These are phyloP conservation scores for Andricus quercusramuli DNA, from an alignment of 2,888 invertebrate species.

Conservation along the genomic window DNA sequence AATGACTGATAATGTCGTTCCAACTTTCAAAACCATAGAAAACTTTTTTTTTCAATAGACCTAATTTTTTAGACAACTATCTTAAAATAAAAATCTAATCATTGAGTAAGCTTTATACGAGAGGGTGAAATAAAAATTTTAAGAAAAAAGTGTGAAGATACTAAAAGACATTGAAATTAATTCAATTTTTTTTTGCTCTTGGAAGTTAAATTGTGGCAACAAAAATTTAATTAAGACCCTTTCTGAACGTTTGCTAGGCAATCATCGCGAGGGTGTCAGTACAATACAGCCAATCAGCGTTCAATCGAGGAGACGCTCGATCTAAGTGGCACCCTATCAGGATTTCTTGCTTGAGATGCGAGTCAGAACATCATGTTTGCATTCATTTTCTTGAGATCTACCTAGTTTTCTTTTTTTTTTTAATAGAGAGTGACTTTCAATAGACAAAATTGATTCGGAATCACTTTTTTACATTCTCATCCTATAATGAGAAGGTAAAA, in stretches of 20 bases:
- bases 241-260: slow-evolving; percentile 40
- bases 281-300: slow-evolving; percentile 59
- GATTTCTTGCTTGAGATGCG: slow-evolving; percentile 33
- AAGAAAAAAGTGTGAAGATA: not conserved
- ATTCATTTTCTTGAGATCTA: slow-evolving; percentile 43
- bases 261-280: slow-evolving; percentile 43
- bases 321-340: slow-evolving; percentile 39
- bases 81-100: not conserved
- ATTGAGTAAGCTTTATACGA: slow-evolving; percentile 28
- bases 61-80: no score
- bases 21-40: no score
- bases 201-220: slow-evolving; percentile 13
- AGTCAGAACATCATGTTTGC: slow-evolving; percentile 43
- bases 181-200: not conserved
- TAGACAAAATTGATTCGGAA: slow-evolving; percentile 3
- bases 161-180: not conserved
- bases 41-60: no score
- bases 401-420: slow-evolving; percentile 12
- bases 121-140: slow-evolving; percentile 42
- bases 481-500: no score
- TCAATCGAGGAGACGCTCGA: slow-evolving; percentile 22
- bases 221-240: slow-evolving; percentile 56
- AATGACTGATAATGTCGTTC: no score
- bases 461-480: not conserved
- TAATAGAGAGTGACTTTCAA: slow-evolving; percentile 20